Base-by-base conservation (phyloP, 2,113 vertebrate genomes). In the Anguilla japonica region DNA sequence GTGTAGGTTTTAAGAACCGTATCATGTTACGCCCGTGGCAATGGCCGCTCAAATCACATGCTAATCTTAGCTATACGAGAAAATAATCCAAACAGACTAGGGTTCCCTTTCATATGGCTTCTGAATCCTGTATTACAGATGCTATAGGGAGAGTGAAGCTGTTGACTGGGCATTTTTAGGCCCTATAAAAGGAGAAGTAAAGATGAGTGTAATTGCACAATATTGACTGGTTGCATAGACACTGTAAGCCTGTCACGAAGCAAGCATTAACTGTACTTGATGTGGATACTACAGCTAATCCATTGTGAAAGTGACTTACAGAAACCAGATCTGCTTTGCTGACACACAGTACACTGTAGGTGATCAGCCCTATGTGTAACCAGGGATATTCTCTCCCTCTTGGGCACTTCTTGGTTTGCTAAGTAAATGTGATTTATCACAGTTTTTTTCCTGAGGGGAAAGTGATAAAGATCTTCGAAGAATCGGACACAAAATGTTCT, bases 211-310 rank as follows among this genome's bases (percentile, higher is more conserved):
- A 29, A 88, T 41, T 75, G 41, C 87, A 79, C 87, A 92, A 88
- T 92, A 90, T 93, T 92, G 87, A 88, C 86, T 20, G 87, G 91
- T 91, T 89, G 89, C 91, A 22, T 87, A 86, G 89, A 89, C 87
- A 91, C 87, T 50, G 20, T 39, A 84, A 43, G 53, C 86, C 82
- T 7, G 60, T 29, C n/a, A 34, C n/a, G 34, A 29, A 13, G 71
- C n/a, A 4, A 29, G 71, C 3, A 75, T 75, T 75, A 75, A 75
- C 71, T 29, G 26, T 75, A 13, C 71, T 75, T 75, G 9, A 75
- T 75, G 71, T 75, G 71, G 71, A 34, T 75, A n/a, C 20, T 34
- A 13, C 11, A 13, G 22, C n/a, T 75, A 75, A 75, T n/a, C 71
- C 29, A 2, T 34, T 34, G 11, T n/a, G 71, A 75, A 75, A 75